Evolutionary conservation across 2,888 invertebrate genomes (phyloP).

Genomic region (Diogma glabrata): DNA sequence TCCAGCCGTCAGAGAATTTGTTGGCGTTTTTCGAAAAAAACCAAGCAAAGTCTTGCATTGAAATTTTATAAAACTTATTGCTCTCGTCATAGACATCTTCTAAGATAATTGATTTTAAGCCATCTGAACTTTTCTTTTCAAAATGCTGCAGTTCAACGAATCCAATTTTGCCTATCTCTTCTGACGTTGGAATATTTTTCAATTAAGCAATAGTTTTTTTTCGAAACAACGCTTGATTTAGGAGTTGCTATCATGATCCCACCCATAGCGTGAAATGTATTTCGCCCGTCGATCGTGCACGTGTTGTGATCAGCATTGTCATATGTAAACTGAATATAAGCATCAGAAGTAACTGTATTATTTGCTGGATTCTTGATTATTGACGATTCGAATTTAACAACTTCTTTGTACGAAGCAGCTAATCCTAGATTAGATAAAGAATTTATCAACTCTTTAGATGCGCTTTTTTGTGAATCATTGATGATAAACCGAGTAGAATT

Average conservation of each 20-base stretch:
- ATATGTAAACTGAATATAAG: constrained; percentile 24
- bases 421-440: not conserved
- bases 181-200: not conserved
- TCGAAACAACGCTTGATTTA: constrained; percentile 15
- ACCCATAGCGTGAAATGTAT: constrained; percentile 25
- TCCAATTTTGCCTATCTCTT: not conserved
- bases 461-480: constrained; percentile 14
- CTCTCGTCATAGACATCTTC: too few relatives aligned
- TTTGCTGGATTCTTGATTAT: not conserved
- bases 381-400: not conserved
- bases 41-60: too few relatives aligned
- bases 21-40: too few relatives aligned
- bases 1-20: too few relatives aligned
- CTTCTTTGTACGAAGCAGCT: not conserved
- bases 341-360: constrained; percentile 11
- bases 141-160: not conserved
- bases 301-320: constrained; percentile 27
- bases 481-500: constrained; percentile 15
- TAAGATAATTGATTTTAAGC: not conserved
- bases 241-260: constrained; percentile 23
- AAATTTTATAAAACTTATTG: too few relatives aligned
- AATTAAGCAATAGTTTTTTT: constrained; percentile 3
- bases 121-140: constrained; percentile 1
- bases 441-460: not conserved
- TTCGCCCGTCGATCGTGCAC: constrained; percentile 22